Base-by-base conservation (phyloP, 2,888 invertebrate species). In the Ophioninae sp. region DNA sequence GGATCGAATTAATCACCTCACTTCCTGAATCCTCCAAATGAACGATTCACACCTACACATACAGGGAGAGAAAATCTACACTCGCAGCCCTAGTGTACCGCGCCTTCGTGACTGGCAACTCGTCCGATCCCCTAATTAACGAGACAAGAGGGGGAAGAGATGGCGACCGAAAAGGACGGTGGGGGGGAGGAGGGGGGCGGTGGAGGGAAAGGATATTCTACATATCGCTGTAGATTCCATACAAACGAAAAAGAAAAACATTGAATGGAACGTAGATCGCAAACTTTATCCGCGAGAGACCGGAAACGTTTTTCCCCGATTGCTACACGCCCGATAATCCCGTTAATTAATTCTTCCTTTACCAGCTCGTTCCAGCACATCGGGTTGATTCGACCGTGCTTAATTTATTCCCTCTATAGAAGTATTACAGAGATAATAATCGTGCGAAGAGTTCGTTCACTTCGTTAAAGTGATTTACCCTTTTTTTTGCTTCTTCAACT, bases 1-100 rank as follows among this genome's bases (percentile, higher is more conserved):
- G 90, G 89, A 90, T 90, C 87, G 88, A 89, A 90, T 90, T 90
- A 90, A 89, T 89, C 88, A 90, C 85, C 79, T 86, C 81, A 80
- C 87, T 85, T 86, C 77, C 83, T 41, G 76, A 81, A 84, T 85
- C 83, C 84, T 85, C 86, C 76, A 82, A 75, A 82, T 85, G 84
- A 73, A 87, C 85, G 79, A 88, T 89, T 74, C 88, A 86, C 81
- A 86, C 89, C 50, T 39, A 61, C 59, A 59, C 23, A 61, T 21
- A 30, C 2, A 30, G 30, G 30, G 30, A 30, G 30, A 30, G 30
- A 30, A 30, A 30, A 30, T 30, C 30, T 30, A 30, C 30, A 73
- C 64, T 44, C 56, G 21, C 73, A 82, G 44, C 23, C 39, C 61
- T 6, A 2, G n/a, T 87, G 87, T 79, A 88, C 87, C 70, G 84